phyloP scores from a whole-genome alignment of 2,797 vertebrate genomes.

The Anguilla anguilla region DNA sequence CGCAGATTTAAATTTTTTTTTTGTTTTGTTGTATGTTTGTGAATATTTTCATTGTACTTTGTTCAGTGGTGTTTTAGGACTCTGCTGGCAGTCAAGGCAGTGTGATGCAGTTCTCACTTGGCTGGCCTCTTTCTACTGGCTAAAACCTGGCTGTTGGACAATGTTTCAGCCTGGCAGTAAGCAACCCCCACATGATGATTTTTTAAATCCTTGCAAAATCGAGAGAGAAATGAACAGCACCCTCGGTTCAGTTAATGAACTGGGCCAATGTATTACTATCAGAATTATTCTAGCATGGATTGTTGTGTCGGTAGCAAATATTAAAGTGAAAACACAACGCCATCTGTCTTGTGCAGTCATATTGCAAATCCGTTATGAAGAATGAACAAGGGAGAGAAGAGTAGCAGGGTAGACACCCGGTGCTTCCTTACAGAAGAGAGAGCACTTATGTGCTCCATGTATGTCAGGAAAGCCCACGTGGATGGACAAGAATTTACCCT shows the following conservation, averaged over 20 bases:
- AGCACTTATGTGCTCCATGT: background rate
- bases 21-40: background rate
- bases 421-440: background rate
- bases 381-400: slow-evolving; percentile 9
- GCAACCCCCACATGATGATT: background rate
- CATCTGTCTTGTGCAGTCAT: slow-evolving; percentile 13
- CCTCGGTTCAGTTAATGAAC: background rate
- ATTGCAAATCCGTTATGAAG: slow-evolving; percentile 27
- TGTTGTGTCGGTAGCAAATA: slow-evolving; percentile 24
- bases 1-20: background rate
- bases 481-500: background rate
- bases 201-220: background rate
- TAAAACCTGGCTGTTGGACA: slow-evolving; percentile 15
- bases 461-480: background rate
- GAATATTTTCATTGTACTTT: background rate
- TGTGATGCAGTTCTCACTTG: no score
- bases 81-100: no score
- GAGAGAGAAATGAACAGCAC: slow-evolving; percentile 24
- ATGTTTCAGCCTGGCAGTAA: background rate
- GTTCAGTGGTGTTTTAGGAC: background rate
- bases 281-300: slow-evolving; percentile 4
- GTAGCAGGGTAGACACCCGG: background rate
- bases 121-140: background rate
- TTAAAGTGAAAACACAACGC: background rate
- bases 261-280: background rate